These are phyloP conservation scores for Panopea generosa DNA, from an alignment of 2,888 invertebrate genomes.

Conservation along the genomic window DNA sequence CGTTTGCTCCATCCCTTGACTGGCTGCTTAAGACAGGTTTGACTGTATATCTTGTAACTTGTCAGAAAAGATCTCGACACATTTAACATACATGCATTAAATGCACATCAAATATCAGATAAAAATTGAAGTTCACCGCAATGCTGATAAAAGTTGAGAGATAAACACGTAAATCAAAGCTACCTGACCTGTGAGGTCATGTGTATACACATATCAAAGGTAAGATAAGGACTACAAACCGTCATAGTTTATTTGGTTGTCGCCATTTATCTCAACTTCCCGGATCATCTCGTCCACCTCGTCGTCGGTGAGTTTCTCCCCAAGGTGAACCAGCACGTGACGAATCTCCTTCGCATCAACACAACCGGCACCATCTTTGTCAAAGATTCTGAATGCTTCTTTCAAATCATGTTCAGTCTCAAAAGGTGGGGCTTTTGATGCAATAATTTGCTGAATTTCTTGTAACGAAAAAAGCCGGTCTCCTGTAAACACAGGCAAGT, in stretches of 20 bases:
- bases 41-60: too few species aligned
- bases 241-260: constrained; percentile 56
- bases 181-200: too few species aligned
- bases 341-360: constrained; percentile 89
- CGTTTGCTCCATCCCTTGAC: too few species aligned
- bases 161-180: too few species aligned
- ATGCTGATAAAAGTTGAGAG: too few species aligned
- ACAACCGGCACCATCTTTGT: constrained; percentile 93
- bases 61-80: too few species aligned
- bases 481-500: constrained; percentile 11
- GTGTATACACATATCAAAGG: too few species aligned
- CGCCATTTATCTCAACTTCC: constrained; percentile 89
- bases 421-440: constrained; percentile 45
- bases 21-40: too few species aligned
- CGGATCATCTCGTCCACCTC: constrained; percentile 99
- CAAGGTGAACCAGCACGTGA: constrained; percentile 53
- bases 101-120: too few species aligned
- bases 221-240: constrained; percentile 32
- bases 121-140: too few species aligned
- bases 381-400: constrained; percentile 99
- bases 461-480: constrained; percentile 33
- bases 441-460: constrained; percentile 47
- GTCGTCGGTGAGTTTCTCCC: constrained; percentile 98
- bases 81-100: too few species aligned
- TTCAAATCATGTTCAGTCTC: constrained; percentile 41